phyloP scores from a whole-genome alignment of 2,113 vertebrate species.

The Gobio gobio region DNA sequence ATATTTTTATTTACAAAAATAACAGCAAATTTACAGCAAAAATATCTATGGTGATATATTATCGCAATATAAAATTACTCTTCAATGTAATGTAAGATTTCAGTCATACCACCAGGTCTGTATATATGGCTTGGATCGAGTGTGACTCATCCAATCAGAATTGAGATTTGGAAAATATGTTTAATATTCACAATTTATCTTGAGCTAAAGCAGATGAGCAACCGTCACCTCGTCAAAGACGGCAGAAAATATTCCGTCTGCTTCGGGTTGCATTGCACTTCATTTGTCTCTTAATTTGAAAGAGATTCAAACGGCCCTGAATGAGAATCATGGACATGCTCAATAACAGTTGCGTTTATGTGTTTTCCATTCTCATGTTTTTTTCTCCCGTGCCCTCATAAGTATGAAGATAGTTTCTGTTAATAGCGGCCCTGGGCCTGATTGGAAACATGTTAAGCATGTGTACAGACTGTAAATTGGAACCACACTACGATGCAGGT shows the following conservation, averaged over 20 bases:
- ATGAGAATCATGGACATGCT: background rate
- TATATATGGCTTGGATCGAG: too few relatives aligned
- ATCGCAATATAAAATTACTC: background rate
- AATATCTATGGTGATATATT: background rate
- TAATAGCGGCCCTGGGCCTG: conserved; percentile 35
- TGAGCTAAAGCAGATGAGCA: background rate
- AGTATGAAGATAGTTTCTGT: conserved; percentile 36
- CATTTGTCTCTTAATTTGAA: conserved; percentile 62
- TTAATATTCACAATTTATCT: background rate
- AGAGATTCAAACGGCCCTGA: conserved; percentile 61
- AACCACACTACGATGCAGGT: conserved; percentile 45
- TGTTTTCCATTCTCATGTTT: conserved; percentile 26
- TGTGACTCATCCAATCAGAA: background rate
- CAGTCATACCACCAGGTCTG: background rate
- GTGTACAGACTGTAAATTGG: conserved; percentile 51
- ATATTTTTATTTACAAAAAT: too few relatives aligned
- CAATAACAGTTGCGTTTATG: conserved; percentile 18
- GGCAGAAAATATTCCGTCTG: background rate
- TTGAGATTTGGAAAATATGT: background rate
- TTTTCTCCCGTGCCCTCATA: conserved; percentile 8
- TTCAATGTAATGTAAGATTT: background rate
- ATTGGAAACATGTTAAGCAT: conserved; percentile 47
- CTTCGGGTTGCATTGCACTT: background rate
- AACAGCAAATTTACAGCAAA: background rate
- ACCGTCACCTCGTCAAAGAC: too few relatives aligned